Evolutionary conservation across 1,140 invertebrate genomes (phyloP).

Genomic region (Pseudomyrmex sp.): DNA sequence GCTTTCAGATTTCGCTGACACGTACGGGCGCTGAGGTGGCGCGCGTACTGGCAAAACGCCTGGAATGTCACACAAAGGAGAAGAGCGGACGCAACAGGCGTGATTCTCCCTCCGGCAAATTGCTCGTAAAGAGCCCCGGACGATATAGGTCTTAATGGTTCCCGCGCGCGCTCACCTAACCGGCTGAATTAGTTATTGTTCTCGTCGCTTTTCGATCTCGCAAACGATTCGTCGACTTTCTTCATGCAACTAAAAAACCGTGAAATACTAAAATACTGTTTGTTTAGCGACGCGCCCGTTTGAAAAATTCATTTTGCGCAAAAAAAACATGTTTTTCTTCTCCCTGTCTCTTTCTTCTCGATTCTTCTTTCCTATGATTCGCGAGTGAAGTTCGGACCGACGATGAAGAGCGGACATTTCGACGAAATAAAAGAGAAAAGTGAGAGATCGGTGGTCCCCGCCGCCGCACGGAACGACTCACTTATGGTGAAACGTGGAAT

Average conservation of each 20-base stretch:
- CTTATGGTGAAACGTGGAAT: constrained; percentile 70
- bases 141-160: constrained; percentile 71
- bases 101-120: constrained; percentile 59
- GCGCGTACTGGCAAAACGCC: background rate
- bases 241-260: no score
- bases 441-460: constrained; percentile 37
- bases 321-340: background rate
- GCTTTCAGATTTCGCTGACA: constrained; percentile 71
- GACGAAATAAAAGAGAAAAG: constrained; percentile 50
- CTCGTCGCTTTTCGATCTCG: background rate
- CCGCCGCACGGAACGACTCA: constrained; percentile 58
- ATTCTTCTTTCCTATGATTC: background rate
- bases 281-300: no score
- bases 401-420: constrained; percentile 7
- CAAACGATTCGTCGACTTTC: background rate
- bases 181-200: constrained; percentile 73
- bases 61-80: constrained; percentile 60
- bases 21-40: constrained; percentile 46
- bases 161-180: constrained; percentile 58
- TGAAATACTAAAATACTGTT: no score
- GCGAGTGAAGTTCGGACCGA: background rate
- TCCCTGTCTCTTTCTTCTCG: background rate
- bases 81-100: constrained; percentile 15
- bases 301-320: constrained; percentile 7
- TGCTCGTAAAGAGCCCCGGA: constrained; percentile 61